A percentile compares a stretch with the other conserved stretches of the same genome.
Conservation (phyloP, 2,888 invertebrate species). For the Erannis defoliaria region DNA sequence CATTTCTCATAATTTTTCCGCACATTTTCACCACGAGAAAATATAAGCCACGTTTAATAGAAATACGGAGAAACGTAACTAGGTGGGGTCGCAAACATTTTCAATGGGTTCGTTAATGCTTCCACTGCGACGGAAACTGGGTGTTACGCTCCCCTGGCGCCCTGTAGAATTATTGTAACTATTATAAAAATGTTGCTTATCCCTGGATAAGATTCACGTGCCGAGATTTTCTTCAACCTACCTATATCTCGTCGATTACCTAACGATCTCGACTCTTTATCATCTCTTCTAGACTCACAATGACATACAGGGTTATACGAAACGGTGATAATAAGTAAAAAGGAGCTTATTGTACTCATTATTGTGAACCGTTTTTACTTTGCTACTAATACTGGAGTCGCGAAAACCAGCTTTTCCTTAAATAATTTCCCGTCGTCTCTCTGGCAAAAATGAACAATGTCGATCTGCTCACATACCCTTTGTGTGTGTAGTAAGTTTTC, state of each 20-base stretch:
- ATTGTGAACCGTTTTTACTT: no score
- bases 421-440: no score
- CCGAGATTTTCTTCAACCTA: no score
- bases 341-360: no score
- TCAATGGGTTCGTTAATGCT: constrained; percentile 70
- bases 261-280: background rate
- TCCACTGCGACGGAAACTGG: constrained; percentile 56
- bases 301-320: no score
- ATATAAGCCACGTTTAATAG: constrained; percentile 46
- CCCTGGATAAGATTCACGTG: constrained; percentile 37
- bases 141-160: constrained; percentile 52
- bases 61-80: constrained; percentile 50
- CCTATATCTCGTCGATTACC: background rate
- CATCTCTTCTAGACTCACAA: no score
- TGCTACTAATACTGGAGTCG: no score
- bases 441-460: no score
- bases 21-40: constrained; percentile 39
- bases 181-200: constrained; percentile 56
- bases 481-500: no score
- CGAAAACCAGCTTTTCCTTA: no score
- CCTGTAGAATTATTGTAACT: constrained; percentile 50
- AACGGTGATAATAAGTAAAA: no score
- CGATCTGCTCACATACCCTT: no score
- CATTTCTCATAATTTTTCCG: constrained; percentile 21
- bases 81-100: constrained; percentile 60